Evolutionary conservation across 2,888 invertebrate species (phyloP).

Genomic region (Drosophila merina): DNA sequence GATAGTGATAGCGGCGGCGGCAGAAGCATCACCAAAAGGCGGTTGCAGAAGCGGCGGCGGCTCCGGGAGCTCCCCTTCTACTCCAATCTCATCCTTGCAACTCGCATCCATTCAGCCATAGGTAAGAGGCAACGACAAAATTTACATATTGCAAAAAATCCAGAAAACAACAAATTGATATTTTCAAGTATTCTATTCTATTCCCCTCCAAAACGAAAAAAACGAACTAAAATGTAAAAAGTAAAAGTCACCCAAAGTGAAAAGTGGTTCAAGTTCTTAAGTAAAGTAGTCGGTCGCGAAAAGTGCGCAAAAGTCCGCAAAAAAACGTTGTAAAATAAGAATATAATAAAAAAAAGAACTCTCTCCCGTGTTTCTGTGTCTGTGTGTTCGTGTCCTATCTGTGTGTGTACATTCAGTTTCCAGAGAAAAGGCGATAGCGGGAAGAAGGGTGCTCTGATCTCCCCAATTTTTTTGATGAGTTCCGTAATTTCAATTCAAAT

Average conservation of each 20-base stretch:
- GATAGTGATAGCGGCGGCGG: not conserved
- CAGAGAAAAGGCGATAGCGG: constrained; percentile 38
- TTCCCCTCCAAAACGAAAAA: constrained; percentile 71
- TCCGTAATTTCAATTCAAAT: constrained; percentile 9
- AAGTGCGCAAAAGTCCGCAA: constrained; percentile 65
- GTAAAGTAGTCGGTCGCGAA: constrained; percentile 70
- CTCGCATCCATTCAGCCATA: constrained; percentile 31
- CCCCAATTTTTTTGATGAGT: constrained; percentile 7
- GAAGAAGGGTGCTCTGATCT: constrained; percentile 5
- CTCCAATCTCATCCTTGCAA: not conserved
- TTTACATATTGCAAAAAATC: constrained; percentile 50
- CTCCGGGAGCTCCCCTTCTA: not conserved
- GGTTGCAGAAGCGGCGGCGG: not conserved
- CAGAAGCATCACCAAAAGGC: not conserved
- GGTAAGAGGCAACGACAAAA: constrained; percentile 66
- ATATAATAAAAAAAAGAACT: constrained; percentile 43
- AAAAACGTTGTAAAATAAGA: constrained; percentile 8
- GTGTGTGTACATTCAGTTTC: constrained; percentile 24
- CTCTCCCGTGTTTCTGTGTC: constrained; percentile 44
- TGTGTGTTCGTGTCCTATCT: constrained; percentile 46
- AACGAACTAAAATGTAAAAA: constrained; percentile 32
- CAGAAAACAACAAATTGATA: constrained; percentile 64
- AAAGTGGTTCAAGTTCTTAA: constrained; percentile 41
- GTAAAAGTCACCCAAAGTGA: constrained; percentile 37
- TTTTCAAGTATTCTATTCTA: constrained; percentile 77